Conservation (phyloP, 2,113 vertebrate genomes). For the Aphelocoma coerulescens region DNA sequence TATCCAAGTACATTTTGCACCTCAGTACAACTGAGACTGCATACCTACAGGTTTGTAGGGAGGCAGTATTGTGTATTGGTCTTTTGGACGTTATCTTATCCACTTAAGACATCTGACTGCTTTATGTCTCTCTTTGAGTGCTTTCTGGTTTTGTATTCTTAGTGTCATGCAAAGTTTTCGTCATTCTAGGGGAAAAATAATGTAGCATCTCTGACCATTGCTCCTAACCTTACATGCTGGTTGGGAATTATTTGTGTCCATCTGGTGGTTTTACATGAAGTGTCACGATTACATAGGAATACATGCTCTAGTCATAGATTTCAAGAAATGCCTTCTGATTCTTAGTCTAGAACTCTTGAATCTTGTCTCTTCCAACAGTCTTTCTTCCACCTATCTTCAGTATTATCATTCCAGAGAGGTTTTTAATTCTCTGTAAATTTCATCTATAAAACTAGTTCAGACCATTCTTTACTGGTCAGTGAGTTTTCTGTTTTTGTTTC, state of each 20-base stretch:
- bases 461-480: not conserved
- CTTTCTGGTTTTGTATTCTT: not conserved
- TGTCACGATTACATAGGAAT: not conserved
- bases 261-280: not conserved
- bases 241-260: not conserved
- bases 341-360: not conserved
- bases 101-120: not conserved
- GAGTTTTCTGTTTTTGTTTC: not conserved
- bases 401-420: not conserved
- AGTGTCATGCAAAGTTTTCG: not conserved
- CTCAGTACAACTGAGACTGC: not conserved
- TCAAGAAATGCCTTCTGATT: not conserved
- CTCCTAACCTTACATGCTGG: not conserved
- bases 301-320: not conserved
- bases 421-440: not conserved
- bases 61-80: accelerated
- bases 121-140: not conserved
- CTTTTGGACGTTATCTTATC: not conserved
- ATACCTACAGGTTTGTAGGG: not conserved
- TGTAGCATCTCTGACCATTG: not conserved
- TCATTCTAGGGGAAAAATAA: not conserved
- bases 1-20: not conserved
- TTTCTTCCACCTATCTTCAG: not conserved
- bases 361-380: not conserved
- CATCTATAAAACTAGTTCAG: not conserved